These are phyloP conservation scores for Trochalopteron elliotii DNA, from an alignment of 2,113 vertebrate genomes.

Conservation along the genomic window DNA sequence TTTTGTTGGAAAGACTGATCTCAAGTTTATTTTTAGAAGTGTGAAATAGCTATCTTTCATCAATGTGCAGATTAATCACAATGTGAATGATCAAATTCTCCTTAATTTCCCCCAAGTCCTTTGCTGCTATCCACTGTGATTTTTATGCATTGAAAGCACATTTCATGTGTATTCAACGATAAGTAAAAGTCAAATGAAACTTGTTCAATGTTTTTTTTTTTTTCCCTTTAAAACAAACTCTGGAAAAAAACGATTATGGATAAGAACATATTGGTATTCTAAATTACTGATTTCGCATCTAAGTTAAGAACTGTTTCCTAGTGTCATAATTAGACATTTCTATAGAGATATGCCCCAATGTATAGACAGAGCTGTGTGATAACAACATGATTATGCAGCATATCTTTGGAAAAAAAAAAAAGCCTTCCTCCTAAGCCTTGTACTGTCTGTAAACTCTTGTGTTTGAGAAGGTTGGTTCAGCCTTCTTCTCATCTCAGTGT, in stretches of 20 bases:
- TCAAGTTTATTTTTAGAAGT: conserved; percentile 70
- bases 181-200: conserved; percentile 73
- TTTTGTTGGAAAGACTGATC: conserved; percentile 64
- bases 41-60: conserved; percentile 75
- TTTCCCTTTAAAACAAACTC: conserved; percentile 41
- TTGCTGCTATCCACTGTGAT: conserved; percentile 89
- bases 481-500: conserved; percentile 36
- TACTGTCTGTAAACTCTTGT: conserved; percentile 30
- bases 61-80: conserved; percentile 78
- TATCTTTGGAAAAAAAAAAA: conserved; percentile 2
- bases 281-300: conserved; percentile 32
- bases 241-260: conserved; percentile 1
- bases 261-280: conserved; percentile 9
- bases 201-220: conserved; percentile 56
- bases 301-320: conserved; percentile 27
- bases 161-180: conserved; percentile 79
- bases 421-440: conserved; percentile 46
- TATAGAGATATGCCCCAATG: background rate
- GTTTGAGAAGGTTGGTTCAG: conserved; percentile 26
- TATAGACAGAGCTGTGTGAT: conserved; percentile 25
- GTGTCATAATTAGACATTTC: conserved; percentile 2
- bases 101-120: conserved; percentile 68
- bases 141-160: conserved; percentile 86
- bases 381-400: conserved; percentile 28
- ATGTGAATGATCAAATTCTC: conserved; percentile 79